Base-by-base conservation (phyloP, 2,113 vertebrate genomes). In the Pipa parva region DNA sequence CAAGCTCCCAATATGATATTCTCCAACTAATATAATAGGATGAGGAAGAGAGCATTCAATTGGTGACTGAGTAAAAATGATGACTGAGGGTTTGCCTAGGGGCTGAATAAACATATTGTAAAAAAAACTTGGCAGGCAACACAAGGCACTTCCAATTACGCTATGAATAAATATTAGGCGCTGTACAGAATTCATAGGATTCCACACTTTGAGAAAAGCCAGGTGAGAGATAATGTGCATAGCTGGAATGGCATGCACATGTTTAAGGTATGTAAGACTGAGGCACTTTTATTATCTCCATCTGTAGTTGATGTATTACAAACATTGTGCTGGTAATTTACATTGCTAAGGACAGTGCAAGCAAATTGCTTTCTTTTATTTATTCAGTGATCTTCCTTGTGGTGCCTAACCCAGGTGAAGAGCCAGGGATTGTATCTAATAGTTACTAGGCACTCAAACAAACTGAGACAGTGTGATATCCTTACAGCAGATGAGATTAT, bases 21-120 rank as follows among this genome's bases (percentile, higher is more conserved):
- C n/a, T n/a, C n/a, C n/a, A n/a, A n/a, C n/a, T n/a, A n/a, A n/a
- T n/a, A n/a, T n/a, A n/a, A n/a, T n/a, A n/a, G n/a, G n/a, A n/a
- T n/a, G n/a, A n/a, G n/a, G n/a, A n/a, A n/a, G n/a, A n/a, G n/a
- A n/a, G n/a, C n/a, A n/a, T n/a, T n/a, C n/a, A n/a, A n/a, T n/a
- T n/a, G n/a, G n/a, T 81, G 82, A 77, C 7, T 31, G 78, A 74
- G 63, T 76, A 76, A 84, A 82, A 86, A 85, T 78, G 76, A 84
- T 85, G 84, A 81, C 77, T 78, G 7, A 77, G 73, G 81, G 79
- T 83, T 84, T 70, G 80, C 75, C 69, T 85, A 80, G 74, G 80
- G 84, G 84, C 82, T 87, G 84, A 87, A 83, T 81, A 84, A 87
- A 89, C 80, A 87, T 51, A 69, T 80, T 84, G 79, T 72, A 28